A percentile compares a stretch with the other conserved stretches of the same genome.
Evolutionary conservation across 2,797 vertebrate genomes (phyloP).

Genomic region (Argya squamiceps): DNA sequence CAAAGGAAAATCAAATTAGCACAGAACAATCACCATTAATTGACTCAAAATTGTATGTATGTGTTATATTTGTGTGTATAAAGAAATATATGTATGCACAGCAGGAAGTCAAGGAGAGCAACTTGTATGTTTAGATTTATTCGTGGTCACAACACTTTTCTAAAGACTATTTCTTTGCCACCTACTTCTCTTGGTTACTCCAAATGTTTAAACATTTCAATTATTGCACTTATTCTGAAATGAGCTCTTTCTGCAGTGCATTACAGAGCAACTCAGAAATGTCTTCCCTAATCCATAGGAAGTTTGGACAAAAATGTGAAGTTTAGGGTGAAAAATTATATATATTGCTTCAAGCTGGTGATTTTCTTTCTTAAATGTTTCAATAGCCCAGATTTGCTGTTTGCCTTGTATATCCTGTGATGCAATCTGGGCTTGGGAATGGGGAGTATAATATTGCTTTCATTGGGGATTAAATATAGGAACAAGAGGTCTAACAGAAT

Average conservation of each 20-base stretch:
- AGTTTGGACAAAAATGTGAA: neutral
- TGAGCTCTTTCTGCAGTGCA: neutral
- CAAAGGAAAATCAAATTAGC: neutral
- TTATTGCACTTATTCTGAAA: neutral
- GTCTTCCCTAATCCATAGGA: neutral
- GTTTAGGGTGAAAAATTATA: neutral
- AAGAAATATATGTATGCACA: neutral
- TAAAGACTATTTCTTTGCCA: neutral
- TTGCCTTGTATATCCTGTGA: neutral
- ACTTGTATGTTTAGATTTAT: neutral
- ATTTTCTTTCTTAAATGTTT: neutral
- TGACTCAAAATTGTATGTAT: neutral
- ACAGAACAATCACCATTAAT: neutral
- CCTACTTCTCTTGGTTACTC: neutral
- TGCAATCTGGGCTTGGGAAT: neutral
- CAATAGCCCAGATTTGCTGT: neutral
- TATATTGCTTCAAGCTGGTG: neutral
- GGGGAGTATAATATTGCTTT: neutral
- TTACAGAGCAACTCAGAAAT: neutral
- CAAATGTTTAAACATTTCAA: neutral
- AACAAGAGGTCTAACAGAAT: neutral
- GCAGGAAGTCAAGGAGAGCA: neutral
- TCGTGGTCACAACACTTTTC: neutral
- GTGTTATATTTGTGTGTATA: neutral
- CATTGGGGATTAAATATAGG: neutral